Percentiles rank a stretch among this genome's conserved stretches.
These are phyloP conservation scores for Calephelis nemesis DNA, from an alignment of 1,140 invertebrate species.

Conservation along the genomic window DNA sequence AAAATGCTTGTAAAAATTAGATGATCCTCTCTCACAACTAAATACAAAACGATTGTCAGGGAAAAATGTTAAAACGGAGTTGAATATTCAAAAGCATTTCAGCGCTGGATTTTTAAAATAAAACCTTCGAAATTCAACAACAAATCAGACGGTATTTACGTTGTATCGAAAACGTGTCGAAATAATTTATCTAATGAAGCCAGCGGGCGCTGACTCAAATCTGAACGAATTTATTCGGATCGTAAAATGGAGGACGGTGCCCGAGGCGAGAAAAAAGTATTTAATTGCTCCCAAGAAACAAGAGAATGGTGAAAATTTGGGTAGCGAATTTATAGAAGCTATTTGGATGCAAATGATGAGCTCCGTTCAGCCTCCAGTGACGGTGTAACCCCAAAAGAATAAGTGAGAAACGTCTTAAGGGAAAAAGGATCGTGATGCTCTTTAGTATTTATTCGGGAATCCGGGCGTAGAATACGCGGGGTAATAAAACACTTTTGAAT, in stretches of 20 bases:
- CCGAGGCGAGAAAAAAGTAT: conserved; percentile 60
- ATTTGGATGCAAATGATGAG: conserved; percentile 77
- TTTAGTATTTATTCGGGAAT: conserved; percentile 50
- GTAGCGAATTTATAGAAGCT: conserved; percentile 74
- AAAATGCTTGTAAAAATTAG: no score
- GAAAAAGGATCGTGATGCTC: conserved; percentile 54
- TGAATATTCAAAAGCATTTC: conserved; percentile 5
- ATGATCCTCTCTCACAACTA: no score
- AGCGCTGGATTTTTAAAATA: conserved; percentile 6
- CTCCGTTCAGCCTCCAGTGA: conserved; percentile 52
- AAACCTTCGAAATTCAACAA: not conserved
- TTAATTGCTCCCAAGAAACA: conserved; percentile 72
- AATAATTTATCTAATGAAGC: conserved; percentile 63
- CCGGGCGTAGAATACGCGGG: conserved; percentile 38
- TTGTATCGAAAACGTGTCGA: conserved; percentile 39
- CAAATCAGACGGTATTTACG: conserved; percentile 27
- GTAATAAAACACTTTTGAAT: conserved; percentile 48
- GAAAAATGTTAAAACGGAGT: not conserved
- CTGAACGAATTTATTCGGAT: conserved; percentile 60
- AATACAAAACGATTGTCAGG: no score
- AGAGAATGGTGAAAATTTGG: conserved; percentile 71
- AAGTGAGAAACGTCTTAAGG: conserved; percentile 69
- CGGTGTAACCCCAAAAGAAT: conserved; percentile 67
- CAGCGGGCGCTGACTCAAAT: conserved; percentile 53
- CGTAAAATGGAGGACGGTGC: conserved; percentile 49